Base-by-base conservation (phyloP, 2,113 vertebrate species). In the Platichthys flesus region DNA sequence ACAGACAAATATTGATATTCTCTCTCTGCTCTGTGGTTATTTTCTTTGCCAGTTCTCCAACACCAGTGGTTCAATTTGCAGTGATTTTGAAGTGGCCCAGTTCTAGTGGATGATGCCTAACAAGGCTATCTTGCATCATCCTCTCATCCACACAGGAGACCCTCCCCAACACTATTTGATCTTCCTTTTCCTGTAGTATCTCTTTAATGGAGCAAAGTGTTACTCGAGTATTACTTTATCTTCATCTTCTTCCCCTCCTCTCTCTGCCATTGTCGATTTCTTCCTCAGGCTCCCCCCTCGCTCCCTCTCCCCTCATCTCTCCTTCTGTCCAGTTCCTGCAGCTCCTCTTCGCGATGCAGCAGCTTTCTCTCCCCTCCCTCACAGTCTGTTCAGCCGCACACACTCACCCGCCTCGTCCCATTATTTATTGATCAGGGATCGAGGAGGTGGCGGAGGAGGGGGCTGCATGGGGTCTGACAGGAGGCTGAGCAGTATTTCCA, bases 341-440 rank as follows among this genome's bases (percentile, higher is more conserved):
- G 81, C 65, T 81, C 79, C 57, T 81, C 76, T 82, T 89, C 83
- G 72, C 78, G 79, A 69, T 86, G 79, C 88, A 86, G 71, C 70
- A 57, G 37, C 63, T 56, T 42, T 58, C 58, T 75, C 79, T 77
- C 63, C 67, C 77, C 65, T 28, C 62, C 58, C 75, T 83, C 86
- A 81, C 88, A 92, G 91, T 91, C 92, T 90, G 91, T 91, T 89
- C 78, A 3, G 86, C 90, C 79, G 79, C 85, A 85, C 85, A 85
- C 83, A 81, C 87, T 89, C 74, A 24, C 76, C 13, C 9, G 79
- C 74, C 75, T 81, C 85, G 49, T 54, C 72, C 74, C 90, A 94
- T 94, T 93, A 92, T 93, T 94, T 94, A 94, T 95, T 93, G 91
- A 94, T 93, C 72, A 81, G 62, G 37, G 68, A 61, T 60, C 7